Conservation (phyloP, 2,113 vertebrate genomes). For the Calyptommatus sinebrachiatus region DNA sequence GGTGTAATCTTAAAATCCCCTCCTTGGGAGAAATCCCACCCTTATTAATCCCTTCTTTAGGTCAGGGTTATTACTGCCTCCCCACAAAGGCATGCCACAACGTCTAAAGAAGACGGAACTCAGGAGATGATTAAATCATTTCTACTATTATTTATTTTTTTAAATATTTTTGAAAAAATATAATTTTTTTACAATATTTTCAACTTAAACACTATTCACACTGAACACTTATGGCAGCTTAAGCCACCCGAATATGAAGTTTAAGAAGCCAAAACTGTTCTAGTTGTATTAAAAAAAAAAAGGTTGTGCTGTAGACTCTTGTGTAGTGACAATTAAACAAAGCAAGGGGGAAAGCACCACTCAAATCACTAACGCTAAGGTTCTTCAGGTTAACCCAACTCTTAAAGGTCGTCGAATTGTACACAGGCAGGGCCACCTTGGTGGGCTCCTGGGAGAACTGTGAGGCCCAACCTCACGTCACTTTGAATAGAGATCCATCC, state of each 20-base stretch:
- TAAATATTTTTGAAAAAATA: slow-evolving; percentile 93
- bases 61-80: not conserved
- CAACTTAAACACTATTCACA: slow-evolving; percentile 91
- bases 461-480: slow-evolving; percentile 47
- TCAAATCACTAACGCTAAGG: slow-evolving; percentile 68
- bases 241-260: slow-evolving; percentile 77
- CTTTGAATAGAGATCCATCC: slow-evolving; percentile 23
- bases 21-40: not conserved
- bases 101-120: not conserved
- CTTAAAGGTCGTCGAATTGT: slow-evolving; percentile 41
- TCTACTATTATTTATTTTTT: slow-evolving; percentile 94
- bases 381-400: slow-evolving; percentile 59
- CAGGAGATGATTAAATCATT: slow-evolving; percentile 64
- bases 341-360: slow-evolving; percentile 78
- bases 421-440: slow-evolving; percentile 45
- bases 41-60: not conserved
- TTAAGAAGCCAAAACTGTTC: slow-evolving; percentile 83
- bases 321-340: slow-evolving; percentile 77
- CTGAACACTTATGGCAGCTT: slow-evolving; percentile 83
- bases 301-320: slow-evolving; percentile 79
- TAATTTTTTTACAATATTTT: slow-evolving; percentile 89
- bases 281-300: slow-evolving; percentile 75
- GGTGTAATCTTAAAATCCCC: not conserved
- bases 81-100: not conserved
- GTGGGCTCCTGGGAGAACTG: slow-evolving; percentile 38